Evolutionary conservation across 2,797 vertebrate species (phyloP), one percentile per base, ranked within the genome.

Genomic region (Meriones psammophilus): DNA sequence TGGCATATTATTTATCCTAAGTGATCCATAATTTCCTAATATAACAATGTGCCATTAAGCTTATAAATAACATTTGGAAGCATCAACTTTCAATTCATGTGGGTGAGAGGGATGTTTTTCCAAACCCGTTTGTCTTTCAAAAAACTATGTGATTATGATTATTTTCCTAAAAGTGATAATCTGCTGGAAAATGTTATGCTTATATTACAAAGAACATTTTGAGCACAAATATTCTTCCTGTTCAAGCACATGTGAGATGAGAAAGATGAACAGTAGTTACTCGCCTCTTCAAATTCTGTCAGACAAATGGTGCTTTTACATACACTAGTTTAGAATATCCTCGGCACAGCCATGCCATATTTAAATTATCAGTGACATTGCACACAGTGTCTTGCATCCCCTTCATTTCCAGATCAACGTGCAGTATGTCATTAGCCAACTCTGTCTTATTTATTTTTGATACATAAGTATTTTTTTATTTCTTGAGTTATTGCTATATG

Each of bases 31-130:
- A 20, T 8, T 94, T 76, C 85, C 54, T 69, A 22, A 77, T 18
- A 30, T 81, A 78, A 13, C 6, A n/a, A 73, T 28, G 8, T 28
- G 24, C 39, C 56, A 60, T 68, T 54, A 68, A 88, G 14, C 9
- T 79, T 88, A 89, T 81, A 92, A 86, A 28, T 66, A 86, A 80
- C 80, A 69, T 77, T 94, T 71, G 22, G 12, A 89, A 87, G 74
- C 24, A 96, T 33, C 18, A 71, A 8, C 93, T 88, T 92, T 85
- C 26, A 42, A 77, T 91, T 68, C 36, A 58, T 36, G 17, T 74
- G n/a, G 60, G 22, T 85, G 14, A 28, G 60, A 68, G 5, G 74
- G 36, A 42, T 89, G 73, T 71, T 74, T 73, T 87, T 60, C 20
- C 76, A 76, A 62, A 68, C 24, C 8, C 7, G 10, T 42, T 69